Conservation (phyloP, 2,113 vertebrate genomes). For the Thalassarche chlororhynchos region DNA sequence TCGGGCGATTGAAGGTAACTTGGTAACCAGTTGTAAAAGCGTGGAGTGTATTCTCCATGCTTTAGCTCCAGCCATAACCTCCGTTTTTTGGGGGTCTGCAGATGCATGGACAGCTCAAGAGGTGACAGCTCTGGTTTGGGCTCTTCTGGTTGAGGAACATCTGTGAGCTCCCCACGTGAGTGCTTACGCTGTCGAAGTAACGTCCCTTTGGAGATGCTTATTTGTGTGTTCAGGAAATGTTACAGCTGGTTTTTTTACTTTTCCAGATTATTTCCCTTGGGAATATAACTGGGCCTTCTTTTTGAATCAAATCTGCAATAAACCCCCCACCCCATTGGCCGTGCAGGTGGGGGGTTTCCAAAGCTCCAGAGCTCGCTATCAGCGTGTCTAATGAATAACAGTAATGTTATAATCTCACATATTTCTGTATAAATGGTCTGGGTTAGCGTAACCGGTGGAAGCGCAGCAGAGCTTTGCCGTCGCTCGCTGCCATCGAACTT, state of each 20-base stretch:
- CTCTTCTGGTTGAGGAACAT: not conserved
- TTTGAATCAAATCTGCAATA: accelerated
- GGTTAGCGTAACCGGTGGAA: not conserved
- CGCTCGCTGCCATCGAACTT: not conserved
- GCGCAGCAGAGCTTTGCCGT: not conserved
- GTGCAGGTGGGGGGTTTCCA: accelerated
- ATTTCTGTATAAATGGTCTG: accelerated
- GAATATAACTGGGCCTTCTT: not conserved
- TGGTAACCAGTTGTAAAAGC: not conserved
- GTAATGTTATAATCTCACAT: accelerated
- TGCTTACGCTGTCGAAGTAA: not conserved
- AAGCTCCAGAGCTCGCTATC: not conserved
- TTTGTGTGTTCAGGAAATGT: not conserved
- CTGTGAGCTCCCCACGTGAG: not conserved
- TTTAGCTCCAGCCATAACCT: not conserved
- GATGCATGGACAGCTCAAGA: not conserved
- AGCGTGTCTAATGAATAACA: accelerated
- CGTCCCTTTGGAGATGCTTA: not conserved
- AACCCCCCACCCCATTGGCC: not conserved
- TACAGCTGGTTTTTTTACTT: not conserved
- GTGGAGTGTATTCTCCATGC: not conserved
- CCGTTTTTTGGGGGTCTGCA: not conserved
- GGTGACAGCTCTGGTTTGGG: not conserved
- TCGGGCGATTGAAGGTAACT: not conserved
- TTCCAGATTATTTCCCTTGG: not conserved